Conservation (phyloP, 2,113 vertebrate species). For the Dicerorhinus sumatrensis region DNA sequence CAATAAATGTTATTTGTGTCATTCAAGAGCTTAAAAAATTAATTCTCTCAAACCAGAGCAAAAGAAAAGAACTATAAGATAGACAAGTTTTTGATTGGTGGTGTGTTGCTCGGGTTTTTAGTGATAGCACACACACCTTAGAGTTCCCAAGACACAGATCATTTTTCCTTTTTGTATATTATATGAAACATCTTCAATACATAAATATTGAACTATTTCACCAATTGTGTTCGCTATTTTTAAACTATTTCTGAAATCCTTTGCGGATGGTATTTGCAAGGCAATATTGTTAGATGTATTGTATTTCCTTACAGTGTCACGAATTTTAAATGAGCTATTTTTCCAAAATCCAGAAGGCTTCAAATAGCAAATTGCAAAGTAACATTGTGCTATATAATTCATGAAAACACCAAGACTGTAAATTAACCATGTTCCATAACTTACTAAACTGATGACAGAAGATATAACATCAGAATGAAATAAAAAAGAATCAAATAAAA, state of each 20-base stretch:
- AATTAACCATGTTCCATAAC: not conserved
- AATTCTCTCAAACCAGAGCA: slow-evolving; percentile 28
- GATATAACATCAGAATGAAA: not conserved
- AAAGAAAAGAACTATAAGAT: slow-evolving; percentile 47
- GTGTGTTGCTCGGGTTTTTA: not conserved
- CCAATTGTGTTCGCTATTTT: not conserved
- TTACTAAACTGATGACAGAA: slow-evolving; percentile 31
- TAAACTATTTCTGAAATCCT: slow-evolving; percentile 46
- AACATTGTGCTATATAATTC: not conserved
- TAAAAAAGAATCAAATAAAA: slow-evolving; percentile 39
- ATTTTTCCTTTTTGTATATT: slow-evolving; percentile 27
- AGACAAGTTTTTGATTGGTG: slow-evolving; percentile 3
- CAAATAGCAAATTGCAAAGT: slow-evolving; percentile 39
- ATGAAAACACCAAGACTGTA: not conserved
- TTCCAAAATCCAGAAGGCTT: slow-evolving; percentile 27
- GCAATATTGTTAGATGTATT: not conserved
- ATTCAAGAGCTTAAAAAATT: not conserved
- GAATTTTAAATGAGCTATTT: slow-evolving; percentile 52
- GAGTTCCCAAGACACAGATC: not conserved
- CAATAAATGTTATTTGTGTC: not conserved
- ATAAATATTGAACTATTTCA: not conserved
- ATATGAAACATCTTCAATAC: slow-evolving; percentile 8
- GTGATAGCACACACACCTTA: slow-evolving; percentile 24
- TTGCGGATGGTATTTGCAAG: not conserved
- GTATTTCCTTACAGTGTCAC: slow-evolving; percentile 17